Evolutionary conservation across 2,113 vertebrate genomes (phyloP), one percentile per base, ranked within the genome.

Genomic region (Dunckerocampus dactyliophorus): DNA sequence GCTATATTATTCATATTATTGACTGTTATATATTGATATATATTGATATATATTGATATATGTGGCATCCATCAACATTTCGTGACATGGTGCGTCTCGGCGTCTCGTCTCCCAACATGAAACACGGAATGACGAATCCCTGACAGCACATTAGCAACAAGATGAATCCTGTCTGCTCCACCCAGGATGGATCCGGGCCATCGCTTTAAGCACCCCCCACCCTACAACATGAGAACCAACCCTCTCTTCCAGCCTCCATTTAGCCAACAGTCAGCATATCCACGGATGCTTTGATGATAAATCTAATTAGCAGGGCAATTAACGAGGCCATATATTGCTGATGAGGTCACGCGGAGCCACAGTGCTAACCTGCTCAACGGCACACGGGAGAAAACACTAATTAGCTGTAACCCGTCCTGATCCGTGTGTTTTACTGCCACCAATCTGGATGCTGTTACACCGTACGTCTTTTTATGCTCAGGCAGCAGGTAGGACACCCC

Each of bases 301-400:
- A 71, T 74, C 71, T 80, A 81, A 83, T 86, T 86, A 87, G 75
- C 59, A 28, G 16, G 28, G 57, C 82, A 84, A 71, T 85, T 84
- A 87, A 63, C 63, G 55, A 21, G 54, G 51, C 70, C 58, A 48
- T 8, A 19, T 59, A 67, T 24, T 67, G 75, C 81, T 82, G 81
- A 81, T 43, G 19, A 48, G 62, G 71, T 75, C 56, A 54, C 51
- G 52, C 16, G 4, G 49, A 24, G 57, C 2, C 12, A 60, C 57
- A 17, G 34, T 7, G 37, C 67, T 65, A 1, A 56, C 49, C 37
- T 24, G 46, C 9, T 59, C 34, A 22, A 19, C 43, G 14, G 34
- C 31, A n/a, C 62, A 65, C 34, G 46, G 19, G 17, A 34, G 73
- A 31, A 60, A 61, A 59, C 62, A 9, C 56, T 62, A 64, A 72